Percentiles rank a stretch among this genome's conserved stretches.
These are phyloP conservation scores for Eremobia ochroleuca DNA, from an alignment of 2,888 invertebrate species.

Conservation along the genomic window DNA sequence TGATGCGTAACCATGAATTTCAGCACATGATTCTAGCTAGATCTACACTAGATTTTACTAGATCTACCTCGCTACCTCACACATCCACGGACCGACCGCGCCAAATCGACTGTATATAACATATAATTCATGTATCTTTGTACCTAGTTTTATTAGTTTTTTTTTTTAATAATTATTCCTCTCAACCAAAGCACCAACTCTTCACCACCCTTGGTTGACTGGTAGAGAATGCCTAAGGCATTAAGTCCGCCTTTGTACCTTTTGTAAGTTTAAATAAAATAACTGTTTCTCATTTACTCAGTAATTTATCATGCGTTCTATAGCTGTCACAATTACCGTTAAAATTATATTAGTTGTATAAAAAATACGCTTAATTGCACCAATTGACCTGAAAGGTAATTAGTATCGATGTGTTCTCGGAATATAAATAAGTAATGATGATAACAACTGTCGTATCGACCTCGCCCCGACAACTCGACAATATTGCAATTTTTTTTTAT, in stretches of 20 bases:
- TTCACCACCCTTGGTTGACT: no score
- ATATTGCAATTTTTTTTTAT: neutral
- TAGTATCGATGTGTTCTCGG: conserved; percentile 18
- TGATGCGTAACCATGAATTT: no score
- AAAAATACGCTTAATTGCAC: neutral
- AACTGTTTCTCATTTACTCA: neutral
- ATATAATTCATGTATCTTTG: no score
- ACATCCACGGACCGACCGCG: neutral
- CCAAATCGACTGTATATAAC: neutral
- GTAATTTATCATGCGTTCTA: neutral
- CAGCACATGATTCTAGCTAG: no score
- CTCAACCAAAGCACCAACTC: no score
- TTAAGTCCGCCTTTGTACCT: no score
- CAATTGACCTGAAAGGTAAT: conserved; percentile 33
- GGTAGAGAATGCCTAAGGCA: no score
- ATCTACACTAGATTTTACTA: no score
- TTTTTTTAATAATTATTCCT: no score
- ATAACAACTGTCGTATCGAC: neutral
- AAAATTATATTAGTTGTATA: neutral
- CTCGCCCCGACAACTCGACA: neutral
- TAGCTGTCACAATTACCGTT: neutral
- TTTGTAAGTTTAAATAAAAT: no score
- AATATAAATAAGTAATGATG: conserved; percentile 5
- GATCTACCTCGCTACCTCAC: no score
- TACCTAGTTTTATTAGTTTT: no score